Conservation (phyloP, 2,113 vertebrate species). For the Empidonax traillii region DNA sequence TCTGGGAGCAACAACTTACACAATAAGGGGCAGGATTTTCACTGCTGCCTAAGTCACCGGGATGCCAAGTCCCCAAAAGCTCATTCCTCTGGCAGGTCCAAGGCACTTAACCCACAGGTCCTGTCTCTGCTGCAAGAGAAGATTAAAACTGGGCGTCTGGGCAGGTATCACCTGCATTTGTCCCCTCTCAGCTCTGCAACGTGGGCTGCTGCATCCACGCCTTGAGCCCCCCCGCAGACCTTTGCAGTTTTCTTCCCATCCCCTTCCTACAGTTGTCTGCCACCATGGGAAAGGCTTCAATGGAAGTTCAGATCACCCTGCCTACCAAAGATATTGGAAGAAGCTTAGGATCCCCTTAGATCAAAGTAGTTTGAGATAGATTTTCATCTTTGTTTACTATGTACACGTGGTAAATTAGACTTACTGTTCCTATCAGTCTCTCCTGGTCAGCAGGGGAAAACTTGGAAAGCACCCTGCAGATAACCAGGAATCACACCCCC, state of each 20-base stretch:
- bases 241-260: background rate
- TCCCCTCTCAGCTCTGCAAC: background rate
- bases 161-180: background rate
- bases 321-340: background rate
- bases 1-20: background rate
- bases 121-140: background rate
- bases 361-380: background rate
- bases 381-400: background rate
- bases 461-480: background rate
- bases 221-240: background rate
- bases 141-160: background rate
- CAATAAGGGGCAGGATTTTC: background rate
- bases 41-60: fast-evolving
- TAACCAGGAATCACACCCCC: background rate
- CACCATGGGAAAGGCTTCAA: background rate
- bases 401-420: background rate
- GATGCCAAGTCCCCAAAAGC: background rate
- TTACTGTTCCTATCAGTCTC: background rate
- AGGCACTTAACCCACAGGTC: background rate
- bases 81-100: background rate
- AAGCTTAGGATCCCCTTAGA: background rate
- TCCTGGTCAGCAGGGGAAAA: background rate
- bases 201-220: background rate
- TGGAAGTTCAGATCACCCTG: background rate
- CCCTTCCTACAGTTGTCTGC: background rate